These are phyloP conservation scores for Brenthis daphne DNA, from an alignment of 2,888 invertebrate species.

Conservation along the genomic window DNA sequence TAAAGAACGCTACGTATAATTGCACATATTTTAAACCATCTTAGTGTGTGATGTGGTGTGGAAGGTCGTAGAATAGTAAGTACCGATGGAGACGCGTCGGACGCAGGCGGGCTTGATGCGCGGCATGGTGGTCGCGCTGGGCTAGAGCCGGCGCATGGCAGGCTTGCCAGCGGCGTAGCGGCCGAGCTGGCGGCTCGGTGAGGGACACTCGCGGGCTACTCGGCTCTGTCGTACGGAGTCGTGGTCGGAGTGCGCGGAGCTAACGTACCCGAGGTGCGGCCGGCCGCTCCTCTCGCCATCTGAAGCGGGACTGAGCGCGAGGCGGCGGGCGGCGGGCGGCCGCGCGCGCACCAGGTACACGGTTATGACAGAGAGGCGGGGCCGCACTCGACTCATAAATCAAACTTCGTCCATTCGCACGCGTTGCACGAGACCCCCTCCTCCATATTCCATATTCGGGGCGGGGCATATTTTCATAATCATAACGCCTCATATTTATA, in stretches of 20 bases:
- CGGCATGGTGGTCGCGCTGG: constrained; percentile 72
- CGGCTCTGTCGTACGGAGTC: constrained; percentile 55
- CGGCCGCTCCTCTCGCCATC: constrained; percentile 80
- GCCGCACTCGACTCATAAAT: constrained; percentile 85
- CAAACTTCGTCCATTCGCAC: constrained; percentile 85
- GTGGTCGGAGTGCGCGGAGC: constrained; percentile 49
- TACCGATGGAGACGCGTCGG: constrained; percentile 82
- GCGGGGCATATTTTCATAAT: constrained; percentile 83
- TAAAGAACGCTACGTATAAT: constrained; percentile 14
- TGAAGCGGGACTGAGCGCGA: constrained; percentile 80
- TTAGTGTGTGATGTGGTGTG: constrained; percentile 56
- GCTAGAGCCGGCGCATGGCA: constrained; percentile 76
- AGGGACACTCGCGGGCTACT: constrained; percentile 55
- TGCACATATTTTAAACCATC: constrained; percentile 20
- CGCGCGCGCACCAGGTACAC: constrained; percentile 83
- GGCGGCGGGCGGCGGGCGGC: constrained; percentile 67
- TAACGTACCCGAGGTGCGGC: constrained; percentile 51
- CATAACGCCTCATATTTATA: constrained; percentile 83
- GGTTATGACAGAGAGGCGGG: constrained; percentile 88
- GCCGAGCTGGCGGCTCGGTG: constrained; percentile 46
- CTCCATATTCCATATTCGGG: constrained; percentile 84
- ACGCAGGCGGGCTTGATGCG: constrained; percentile 81
- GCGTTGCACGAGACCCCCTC: constrained; percentile 84
- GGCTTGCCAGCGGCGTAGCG: constrained; percentile 49
- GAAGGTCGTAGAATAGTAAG: constrained; percentile 55